Evolutionary conservation across 2,113 vertebrate genomes (phyloP).

Genomic region (Mola mola): DNA sequence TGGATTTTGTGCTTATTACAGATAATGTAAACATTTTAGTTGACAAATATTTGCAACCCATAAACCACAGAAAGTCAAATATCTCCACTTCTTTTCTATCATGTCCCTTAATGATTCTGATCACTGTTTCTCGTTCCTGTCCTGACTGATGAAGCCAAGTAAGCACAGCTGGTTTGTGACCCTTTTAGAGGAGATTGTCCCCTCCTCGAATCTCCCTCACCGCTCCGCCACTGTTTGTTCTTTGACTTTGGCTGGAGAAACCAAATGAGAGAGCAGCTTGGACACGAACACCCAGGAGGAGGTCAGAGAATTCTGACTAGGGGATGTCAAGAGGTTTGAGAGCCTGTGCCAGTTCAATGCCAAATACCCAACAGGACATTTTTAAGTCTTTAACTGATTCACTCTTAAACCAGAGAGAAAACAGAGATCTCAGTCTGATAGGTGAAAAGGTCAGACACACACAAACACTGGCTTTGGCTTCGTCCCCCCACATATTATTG

Average conservation of each 20-base stretch:
- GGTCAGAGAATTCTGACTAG: constrained; percentile 11
- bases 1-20: constrained; percentile 13
- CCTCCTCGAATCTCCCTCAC: constrained; percentile 30
- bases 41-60: constrained; percentile 23
- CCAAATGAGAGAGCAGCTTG: not conserved
- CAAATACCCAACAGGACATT: no score
- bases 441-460: constrained; percentile 51
- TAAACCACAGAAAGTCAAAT: constrained; percentile 26
- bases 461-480: no score
- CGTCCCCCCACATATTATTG: no score
- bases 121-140: constrained; percentile 2
- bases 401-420: not conserved
- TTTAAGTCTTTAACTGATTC: not conserved
- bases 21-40: constrained; percentile 7
- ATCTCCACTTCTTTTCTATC: constrained; percentile 2
- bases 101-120: constrained; percentile 4
- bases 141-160: constrained; percentile 29
- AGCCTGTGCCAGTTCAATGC: no score
- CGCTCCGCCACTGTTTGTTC: constrained; percentile 21
- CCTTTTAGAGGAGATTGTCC: constrained; percentile 33
- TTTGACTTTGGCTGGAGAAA: constrained; percentile 25
- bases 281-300: constrained; percentile 1
- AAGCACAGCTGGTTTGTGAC: constrained; percentile 59
- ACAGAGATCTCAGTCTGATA: constrained; percentile 8
- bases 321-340: constrained; percentile 22